Conservation (phyloP, 2,888 invertebrate species). For the Taphrorychus bicolor region DNA sequence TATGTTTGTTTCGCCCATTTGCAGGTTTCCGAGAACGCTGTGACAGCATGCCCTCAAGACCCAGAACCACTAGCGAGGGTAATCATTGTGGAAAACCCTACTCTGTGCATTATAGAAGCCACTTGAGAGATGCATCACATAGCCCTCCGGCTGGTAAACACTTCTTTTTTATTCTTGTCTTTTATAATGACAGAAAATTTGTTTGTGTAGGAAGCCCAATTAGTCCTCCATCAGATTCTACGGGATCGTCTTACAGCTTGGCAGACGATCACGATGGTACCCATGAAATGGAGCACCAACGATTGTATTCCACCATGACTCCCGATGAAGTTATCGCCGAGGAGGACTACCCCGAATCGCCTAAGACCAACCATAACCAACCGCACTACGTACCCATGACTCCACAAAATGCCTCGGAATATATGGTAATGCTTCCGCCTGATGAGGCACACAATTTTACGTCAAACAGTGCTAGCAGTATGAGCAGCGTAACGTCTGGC, state of each 20-base stretch:
- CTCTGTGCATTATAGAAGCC: constrained; percentile 55
- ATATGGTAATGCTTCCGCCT: constrained; percentile 58
- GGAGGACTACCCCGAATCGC: constrained; percentile 63
- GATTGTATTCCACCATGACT: constrained; percentile 61
- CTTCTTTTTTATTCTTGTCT: neutral
- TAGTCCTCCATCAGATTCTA: constrained; percentile 67
- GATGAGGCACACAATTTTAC: constrained; percentile 55
- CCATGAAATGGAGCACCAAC: constrained; percentile 45
- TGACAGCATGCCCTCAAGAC: constrained; percentile 82
- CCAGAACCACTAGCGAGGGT: constrained; percentile 71
- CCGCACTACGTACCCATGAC: constrained; percentile 26
- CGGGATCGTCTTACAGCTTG: constrained; percentile 72
- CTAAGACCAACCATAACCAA: constrained; percentile 9
- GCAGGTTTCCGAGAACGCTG: constrained; percentile 70
- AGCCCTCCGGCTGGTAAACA: constrained; percentile 60
- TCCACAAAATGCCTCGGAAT: constrained; percentile 8
- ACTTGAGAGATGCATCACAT: constrained; percentile 56
- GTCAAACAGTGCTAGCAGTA: constrained; percentile 72
- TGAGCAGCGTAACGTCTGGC: constrained; percentile 78
- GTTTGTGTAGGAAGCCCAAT: constrained; percentile 31
- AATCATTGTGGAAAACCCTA: constrained; percentile 49
- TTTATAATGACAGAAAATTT: neutral
- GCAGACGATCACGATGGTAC: constrained; percentile 67
- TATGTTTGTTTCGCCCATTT: neutral
- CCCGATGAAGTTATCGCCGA: constrained; percentile 73